phyloP scores from a whole-genome alignment of 2,797 vertebrate species.

The Furcifer pardalis region DNA sequence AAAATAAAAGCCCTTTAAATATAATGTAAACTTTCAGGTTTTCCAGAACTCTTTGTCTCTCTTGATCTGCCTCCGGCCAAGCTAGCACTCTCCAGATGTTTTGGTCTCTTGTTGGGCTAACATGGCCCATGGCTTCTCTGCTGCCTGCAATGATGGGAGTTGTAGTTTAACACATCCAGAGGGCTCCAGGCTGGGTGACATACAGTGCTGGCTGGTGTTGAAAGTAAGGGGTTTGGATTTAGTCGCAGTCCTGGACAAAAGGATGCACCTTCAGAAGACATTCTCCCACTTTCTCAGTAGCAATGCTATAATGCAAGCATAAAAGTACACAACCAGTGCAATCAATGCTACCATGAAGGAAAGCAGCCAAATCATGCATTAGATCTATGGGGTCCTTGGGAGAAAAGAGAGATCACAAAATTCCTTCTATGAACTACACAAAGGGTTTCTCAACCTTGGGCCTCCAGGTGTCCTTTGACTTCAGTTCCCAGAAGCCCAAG shows the following conservation, averaged over 20 bases:
- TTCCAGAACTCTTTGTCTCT: background rate
- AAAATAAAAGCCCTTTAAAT: no score
- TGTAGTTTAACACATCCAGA: background rate
- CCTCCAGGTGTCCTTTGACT: no score
- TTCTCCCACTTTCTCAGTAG: background rate
- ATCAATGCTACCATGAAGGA: no score
- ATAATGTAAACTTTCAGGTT: background rate
- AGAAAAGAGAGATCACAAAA: background rate
- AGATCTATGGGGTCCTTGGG: no score
- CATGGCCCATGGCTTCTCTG: background rate
- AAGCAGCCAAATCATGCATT: no score
- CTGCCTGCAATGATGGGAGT: background rate
- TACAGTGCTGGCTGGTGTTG: background rate
- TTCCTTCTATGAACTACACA: background rate
- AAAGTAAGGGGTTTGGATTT: background rate
- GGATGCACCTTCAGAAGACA: background rate
- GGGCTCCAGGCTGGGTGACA: background rate
- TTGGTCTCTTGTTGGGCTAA: background rate
- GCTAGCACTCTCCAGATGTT: background rate
- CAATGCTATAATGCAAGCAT: background rate
- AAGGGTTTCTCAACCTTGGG: no score
- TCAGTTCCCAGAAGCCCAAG: background rate
- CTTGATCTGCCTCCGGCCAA: background rate
- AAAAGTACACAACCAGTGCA: no score
- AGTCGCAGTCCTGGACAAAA: background rate